Conservation (phyloP, 2,888 invertebrate species). For the Schrankia costaestrigalis region DNA sequence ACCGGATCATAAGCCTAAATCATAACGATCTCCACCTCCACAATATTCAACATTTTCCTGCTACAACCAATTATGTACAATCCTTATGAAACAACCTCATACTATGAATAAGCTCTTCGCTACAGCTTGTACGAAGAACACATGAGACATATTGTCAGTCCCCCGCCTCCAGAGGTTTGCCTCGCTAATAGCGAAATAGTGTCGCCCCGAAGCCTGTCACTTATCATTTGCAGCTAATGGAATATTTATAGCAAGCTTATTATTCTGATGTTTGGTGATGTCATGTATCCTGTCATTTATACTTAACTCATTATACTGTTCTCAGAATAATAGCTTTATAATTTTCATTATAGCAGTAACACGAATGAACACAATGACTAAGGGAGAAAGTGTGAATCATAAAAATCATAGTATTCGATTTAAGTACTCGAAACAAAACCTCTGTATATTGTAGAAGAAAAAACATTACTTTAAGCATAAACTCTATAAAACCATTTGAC, state of each 20-base stretch:
- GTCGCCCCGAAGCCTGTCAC: conserved; percentile 41
- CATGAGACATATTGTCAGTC: conserved; percentile 36
- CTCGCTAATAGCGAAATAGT: conserved; percentile 46
- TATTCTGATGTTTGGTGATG: conserved; percentile 11
- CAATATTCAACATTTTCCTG: neutral
- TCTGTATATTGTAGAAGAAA: too few species aligned
- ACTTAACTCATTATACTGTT: too few species aligned
- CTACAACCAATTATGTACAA: neutral
- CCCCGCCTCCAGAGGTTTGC: conserved; percentile 32
- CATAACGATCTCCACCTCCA: too few species aligned
- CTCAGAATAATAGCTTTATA: too few species aligned
- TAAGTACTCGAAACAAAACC: too few species aligned
- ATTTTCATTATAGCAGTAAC: too few species aligned
- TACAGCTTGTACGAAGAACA: conserved; percentile 25
- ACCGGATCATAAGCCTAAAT: too few species aligned
- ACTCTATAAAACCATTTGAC: too few species aligned
- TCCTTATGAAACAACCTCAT: conserved; percentile 15
- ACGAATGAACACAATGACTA: too few species aligned
- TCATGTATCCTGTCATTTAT: conserved; percentile 1
- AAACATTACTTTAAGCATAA: too few species aligned
- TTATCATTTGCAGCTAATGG: conserved; percentile 42
- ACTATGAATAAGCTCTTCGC: conserved; percentile 23
- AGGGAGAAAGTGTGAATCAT: too few species aligned
- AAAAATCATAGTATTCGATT: too few species aligned
- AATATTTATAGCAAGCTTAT: conserved; percentile 35